Evolutionary conservation across 2,113 vertebrate species (phyloP), one percentile per base, ranked within the genome.

Genomic region (Nycticorax nycticorax): DNA sequence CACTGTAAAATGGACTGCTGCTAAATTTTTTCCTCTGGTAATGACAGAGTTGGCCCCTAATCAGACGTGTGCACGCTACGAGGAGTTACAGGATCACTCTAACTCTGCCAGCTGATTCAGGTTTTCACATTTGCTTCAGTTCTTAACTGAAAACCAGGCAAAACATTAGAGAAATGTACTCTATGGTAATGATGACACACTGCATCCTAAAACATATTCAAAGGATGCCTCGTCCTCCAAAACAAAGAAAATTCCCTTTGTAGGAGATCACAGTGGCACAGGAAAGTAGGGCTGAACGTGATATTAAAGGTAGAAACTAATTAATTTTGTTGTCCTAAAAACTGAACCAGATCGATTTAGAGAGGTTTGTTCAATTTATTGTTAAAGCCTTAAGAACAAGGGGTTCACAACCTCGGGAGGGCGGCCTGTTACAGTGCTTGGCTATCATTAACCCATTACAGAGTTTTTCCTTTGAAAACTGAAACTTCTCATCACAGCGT

Each of bases 1-100:
- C 90, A 57, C 20, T 62, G 56, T 69, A 73, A 81, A 97, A 95
- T 37, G 64, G 57, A 94, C 81, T 9, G 7, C 53, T 75, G 35
- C 72, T 91, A 71, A 90, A 27, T 92, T 88, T 95, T 69, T 96
- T 81, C 73, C 73, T 91, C 85, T 71, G 78, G 52, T 85, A 88
- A 89, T 68, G 76, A 95, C 7, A 87, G 32, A 77, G 28, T 20
- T 71, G 39, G 89, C 62, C 95, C 60, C 53, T 87, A 43, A 81
- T 64, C 74, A 89, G 62, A 85, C 1, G 9, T 12, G 27, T 1
- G 0, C 28, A 56, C 28, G 16, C 21, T 30, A 50, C 20, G 6
- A 1, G 62, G 50, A 64, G 68, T 66, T 87, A 90, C 21, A 85
- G 48, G 26, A 96, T 94, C 83, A 92, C 24, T 53, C 22, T 50